Evolutionary conservation across 2,797 vertebrate species (phyloP).

Genomic region (Hemitrygon akajei): DNA sequence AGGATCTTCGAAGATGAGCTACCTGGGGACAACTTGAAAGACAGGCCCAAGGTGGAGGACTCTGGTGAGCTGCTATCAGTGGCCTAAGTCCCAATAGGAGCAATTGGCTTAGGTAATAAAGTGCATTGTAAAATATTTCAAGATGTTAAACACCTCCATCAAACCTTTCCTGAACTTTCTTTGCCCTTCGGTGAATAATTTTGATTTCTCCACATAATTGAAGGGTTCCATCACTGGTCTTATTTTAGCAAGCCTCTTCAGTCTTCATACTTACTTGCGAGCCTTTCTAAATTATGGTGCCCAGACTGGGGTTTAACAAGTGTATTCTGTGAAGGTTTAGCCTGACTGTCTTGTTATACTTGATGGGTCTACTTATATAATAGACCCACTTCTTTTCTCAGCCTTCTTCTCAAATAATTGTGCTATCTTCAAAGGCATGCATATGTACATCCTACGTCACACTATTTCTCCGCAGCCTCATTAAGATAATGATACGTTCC

Average conservation of each 20-base stretch:
- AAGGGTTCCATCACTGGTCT: background rate
- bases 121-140: background rate
- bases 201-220: background rate
- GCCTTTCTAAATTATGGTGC: background rate
- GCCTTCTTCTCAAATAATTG: background rate
- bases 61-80: too few species aligned
- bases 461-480: too few species aligned
- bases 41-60: too few species aligned
- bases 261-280: background rate
- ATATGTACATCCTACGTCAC: too few species aligned
- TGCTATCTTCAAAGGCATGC: background rate
- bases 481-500: too few species aligned
- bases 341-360: background rate
- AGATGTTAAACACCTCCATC: background rate
- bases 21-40: too few species aligned
- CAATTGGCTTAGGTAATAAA: too few species aligned
- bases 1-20: too few species aligned
- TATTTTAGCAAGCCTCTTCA: background rate
- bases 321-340: background rate
- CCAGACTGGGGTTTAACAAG: background rate
- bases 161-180: background rate
- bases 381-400: background rate
- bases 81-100: too few species aligned
- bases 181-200: background rate
- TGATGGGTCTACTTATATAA: background rate